Conservation (phyloP, 2,797 vertebrate genomes). For the Sebastes matsubarae region DNA sequence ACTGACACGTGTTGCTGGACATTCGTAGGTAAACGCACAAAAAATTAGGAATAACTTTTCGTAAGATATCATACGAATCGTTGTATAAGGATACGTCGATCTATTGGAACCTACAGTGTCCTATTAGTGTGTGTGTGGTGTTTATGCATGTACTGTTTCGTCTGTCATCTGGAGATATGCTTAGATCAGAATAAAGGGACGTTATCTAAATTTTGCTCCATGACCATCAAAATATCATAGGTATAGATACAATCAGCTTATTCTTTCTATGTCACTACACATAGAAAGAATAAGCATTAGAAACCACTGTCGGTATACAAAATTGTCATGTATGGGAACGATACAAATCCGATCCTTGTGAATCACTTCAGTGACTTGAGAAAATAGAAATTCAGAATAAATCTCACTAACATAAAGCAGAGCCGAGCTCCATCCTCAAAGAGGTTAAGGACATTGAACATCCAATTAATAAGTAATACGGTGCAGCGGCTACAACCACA, state of each 20-base stretch:
- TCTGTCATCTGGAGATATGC: not conserved
- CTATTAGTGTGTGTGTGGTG: not conserved
- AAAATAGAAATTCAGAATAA: constrained; percentile 1
- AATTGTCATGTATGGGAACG: not conserved
- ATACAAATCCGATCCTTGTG: not conserved
- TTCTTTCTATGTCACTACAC: too few relatives aligned
- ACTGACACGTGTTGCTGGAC: too few relatives aligned
- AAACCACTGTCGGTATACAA: not conserved
- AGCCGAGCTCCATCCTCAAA: constrained; percentile 24
- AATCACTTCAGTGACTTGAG: not conserved
- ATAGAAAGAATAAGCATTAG: not conserved
- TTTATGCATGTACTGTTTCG: not conserved
- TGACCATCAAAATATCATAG: not conserved
- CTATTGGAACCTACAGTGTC: not conserved
- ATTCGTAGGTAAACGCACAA: too few relatives aligned
- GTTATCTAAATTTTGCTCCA: not conserved
- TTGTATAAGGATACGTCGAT: not conserved
- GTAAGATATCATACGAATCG: too few relatives aligned
- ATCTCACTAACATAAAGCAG: not conserved
- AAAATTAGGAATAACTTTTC: too few relatives aligned
- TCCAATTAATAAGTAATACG: constrained; percentile 61
- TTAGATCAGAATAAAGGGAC: not conserved
- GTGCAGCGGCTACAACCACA: constrained; percentile 12
- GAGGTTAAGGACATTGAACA: constrained; percentile 36
- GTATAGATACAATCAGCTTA: not conserved